Percentiles rank a stretch among this genome's conserved stretches.
These are phyloP conservation scores for Colistium nudipinnis DNA, from an alignment of 2,113 vertebrate species.

Conservation along the genomic window DNA sequence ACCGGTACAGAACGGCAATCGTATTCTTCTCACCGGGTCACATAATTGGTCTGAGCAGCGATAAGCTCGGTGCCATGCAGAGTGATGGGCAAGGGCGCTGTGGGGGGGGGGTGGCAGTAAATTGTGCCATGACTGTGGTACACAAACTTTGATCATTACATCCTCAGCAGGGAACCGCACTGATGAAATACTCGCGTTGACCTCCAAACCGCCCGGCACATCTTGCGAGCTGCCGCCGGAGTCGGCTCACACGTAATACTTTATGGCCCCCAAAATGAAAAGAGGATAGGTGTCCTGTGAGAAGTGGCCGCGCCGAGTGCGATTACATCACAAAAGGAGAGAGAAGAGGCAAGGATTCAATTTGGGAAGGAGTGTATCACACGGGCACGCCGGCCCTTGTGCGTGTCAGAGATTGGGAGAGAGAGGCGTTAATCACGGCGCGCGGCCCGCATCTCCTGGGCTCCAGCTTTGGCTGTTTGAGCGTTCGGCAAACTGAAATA, in stretches of 20 bases:
- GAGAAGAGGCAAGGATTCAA: conserved; percentile 70
- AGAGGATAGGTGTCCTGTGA: conserved; percentile 61
- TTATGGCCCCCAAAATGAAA: conserved; percentile 72
- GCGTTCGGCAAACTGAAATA: conserved; percentile 64
- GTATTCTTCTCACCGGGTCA: conserved; percentile 62
- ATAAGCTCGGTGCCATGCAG: conserved; percentile 65
- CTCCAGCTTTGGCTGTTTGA: conserved; percentile 52
- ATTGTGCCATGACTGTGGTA: conserved; percentile 62
- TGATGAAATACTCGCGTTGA: conserved; percentile 67
- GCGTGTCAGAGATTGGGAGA: conserved; percentile 78
- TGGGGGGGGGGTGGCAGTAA: conserved; percentile 65
- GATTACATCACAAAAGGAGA: conserved; percentile 73
- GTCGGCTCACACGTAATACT: conserved; percentile 62
- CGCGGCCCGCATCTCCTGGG: conserved; percentile 38
- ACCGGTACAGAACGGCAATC: conserved; percentile 67
- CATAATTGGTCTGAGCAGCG: conserved; percentile 73
- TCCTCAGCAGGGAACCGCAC: conserved; percentile 49
- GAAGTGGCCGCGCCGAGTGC: conserved; percentile 46
- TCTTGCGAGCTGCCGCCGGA: conserved; percentile 57
- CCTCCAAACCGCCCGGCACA: conserved; percentile 51
- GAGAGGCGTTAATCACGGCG: conserved; percentile 69
- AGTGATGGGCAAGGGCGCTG: conserved; percentile 67
- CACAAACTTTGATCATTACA: conserved; percentile 76
- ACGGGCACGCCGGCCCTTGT: conserved; percentile 67
- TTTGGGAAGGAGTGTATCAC: conserved; percentile 77